Evolutionary conservation across 2,888 invertebrate species (phyloP).

Genomic region (Dysmachus trigonus): DNA sequence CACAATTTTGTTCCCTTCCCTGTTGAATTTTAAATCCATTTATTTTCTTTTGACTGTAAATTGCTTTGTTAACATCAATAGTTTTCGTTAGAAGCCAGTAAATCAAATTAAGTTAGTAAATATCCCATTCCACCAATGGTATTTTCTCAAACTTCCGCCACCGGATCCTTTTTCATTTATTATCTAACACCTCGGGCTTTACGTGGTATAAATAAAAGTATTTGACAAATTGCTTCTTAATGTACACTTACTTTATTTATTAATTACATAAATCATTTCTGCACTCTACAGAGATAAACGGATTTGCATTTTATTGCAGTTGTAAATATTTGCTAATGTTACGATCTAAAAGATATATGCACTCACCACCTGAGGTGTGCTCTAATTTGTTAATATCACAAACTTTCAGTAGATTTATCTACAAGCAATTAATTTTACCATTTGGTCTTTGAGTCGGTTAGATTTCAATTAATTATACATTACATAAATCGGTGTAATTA

Average conservation of each 20-base stretch:
- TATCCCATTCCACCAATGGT: background rate
- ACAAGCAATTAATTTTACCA: background rate
- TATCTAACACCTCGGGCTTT: background rate
- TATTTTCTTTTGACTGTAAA: background rate
- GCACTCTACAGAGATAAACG: background rate
- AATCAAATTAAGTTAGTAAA: background rate
- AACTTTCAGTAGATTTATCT: background rate
- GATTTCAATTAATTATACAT: background rate
- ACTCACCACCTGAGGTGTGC: constrained; percentile 4
- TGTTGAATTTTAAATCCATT: background rate
- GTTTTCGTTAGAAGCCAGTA: background rate
- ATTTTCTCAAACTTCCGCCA: background rate
- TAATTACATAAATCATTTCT: constrained; percentile 12
- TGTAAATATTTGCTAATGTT: background rate
- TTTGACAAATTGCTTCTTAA: constrained; percentile 23
- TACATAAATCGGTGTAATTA: background rate
- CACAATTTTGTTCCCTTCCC: no score
- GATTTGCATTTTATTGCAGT: constrained; percentile 27
- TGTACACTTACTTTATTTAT: constrained; percentile 3
- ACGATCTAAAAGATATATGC: background rate
- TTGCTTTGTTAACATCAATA: background rate
- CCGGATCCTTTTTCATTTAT: background rate
- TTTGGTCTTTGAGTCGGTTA: background rate
- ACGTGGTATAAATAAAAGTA: background rate
- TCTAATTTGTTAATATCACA: background rate